phyloP scores from a whole-genome alignment of 2,888 invertebrate genomes.

The Drosophila anomalipes region DNA sequence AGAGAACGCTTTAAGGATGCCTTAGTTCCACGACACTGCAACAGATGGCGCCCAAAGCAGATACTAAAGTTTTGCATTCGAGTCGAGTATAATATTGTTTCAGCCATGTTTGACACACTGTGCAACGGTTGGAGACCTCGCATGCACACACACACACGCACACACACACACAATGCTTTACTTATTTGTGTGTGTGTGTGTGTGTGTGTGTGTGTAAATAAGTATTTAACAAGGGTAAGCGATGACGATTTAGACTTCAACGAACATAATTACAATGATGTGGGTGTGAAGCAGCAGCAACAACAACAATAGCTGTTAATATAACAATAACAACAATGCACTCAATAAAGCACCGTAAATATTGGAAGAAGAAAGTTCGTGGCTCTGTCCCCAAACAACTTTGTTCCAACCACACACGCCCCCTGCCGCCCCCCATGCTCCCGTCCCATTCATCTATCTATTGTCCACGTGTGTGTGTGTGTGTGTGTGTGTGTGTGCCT shows the following conservation, averaged over 20 bases:
- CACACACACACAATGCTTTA: conserved; percentile 9
- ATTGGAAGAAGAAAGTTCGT: conserved; percentile 69
- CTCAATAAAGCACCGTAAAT: conserved; percentile 61
- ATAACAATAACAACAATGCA: conserved; percentile 62
- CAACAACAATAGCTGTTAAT: conserved; percentile 14
- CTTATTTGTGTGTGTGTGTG: background rate
- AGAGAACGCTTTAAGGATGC: background rate
- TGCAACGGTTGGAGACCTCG: conserved; percentile 35
- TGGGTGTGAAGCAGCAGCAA: conserved; percentile 40
- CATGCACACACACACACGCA: conserved; percentile 8
- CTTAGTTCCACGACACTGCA: background rate
- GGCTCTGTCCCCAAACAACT: conserved; percentile 42
- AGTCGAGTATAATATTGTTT: background rate
- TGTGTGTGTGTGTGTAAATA: conserved; percentile 14
- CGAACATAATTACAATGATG: conserved; percentile 55
- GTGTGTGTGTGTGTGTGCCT: conserved; percentile 8
- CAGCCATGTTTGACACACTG: conserved; percentile 26
- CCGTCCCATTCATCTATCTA: conserved; percentile 17
- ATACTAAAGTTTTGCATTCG: background rate
- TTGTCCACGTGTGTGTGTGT: conserved; percentile 43
- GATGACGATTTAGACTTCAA: conserved; percentile 48
- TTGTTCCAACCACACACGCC: conserved; percentile 35
- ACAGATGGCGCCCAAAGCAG: background rate
- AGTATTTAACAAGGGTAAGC: conserved; percentile 61
- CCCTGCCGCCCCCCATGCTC: conserved; percentile 2